Evolutionary conservation across 2,113 vertebrate genomes (phyloP), one percentile per base, ranked within the genome.

Genomic region (Cichladusa arquata): DNA sequence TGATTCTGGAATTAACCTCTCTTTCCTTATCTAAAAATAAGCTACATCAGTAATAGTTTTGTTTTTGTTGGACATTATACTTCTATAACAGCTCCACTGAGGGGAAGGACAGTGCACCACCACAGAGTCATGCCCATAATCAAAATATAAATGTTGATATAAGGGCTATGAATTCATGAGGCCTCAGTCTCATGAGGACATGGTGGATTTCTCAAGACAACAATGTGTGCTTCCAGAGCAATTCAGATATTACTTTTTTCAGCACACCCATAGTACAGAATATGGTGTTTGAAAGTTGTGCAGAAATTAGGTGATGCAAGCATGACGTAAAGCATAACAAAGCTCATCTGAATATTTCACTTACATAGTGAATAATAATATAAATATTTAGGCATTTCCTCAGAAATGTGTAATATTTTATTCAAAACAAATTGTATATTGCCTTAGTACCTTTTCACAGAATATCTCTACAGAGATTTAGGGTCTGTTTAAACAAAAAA

Each of bases 361-460:
- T 0, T 34, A 66, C 26, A 56, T 66, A 56, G 3, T 80, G 62
- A 96, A 93, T 84, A 83, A 87, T 61, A 88, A 19, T 12, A 31
- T 70, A 92, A 90, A 91, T 90, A 96, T 91, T 81, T 77, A 86
- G 42, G 23, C 61, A 61, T 94, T 92, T 95, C 42, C 13, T 81
- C 15, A 81, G 78, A 81, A 85, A 85, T 18, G 60, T 85, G 13
- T 40, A 71, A 71, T 70, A 69, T 69, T 94, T 86, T 69, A 70
- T 87, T 86, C 13, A 77, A 91, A 92, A 65, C 2, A 88, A 91
- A 38, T 86, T 65, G 61, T 85, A n/a, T 51, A 25, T 84, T 81
- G 18, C 33, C 54, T 45, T 10, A 8, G 33, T 67, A 93, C n/a
- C 12, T 40, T 81, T 90, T 86, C 40, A 88, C 11, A 82, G n/a